Base-by-base conservation (phyloP, 2,888 invertebrate genomes). In the Aporophyla lueneburgensis region DNA sequence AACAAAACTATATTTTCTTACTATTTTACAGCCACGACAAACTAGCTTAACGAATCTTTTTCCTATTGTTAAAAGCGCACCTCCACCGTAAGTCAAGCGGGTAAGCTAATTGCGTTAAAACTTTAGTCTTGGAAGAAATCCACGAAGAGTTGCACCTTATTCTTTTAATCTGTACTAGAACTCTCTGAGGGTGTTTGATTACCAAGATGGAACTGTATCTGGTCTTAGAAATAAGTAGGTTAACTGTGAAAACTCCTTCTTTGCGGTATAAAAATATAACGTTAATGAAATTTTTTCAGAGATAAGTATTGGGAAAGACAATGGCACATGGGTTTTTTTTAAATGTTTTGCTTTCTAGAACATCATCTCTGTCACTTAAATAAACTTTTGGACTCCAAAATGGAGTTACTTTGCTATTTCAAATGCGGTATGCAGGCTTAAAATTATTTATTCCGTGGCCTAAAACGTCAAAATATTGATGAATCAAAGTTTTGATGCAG, bases 81-180 rank as follows among this genome's bases (percentile, higher is more conserved):
- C 61, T 59, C 3, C 12, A 49, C 1, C 51, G 46, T 80, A 69
- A 73, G 65, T 80, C 67, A 85, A 73, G 68, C 63, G 33, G 54
- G 33, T 46, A 51, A 68, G 43, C 16, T 80, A 84, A 84, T 84
- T 81, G 74, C 2, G 63, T 84, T 81, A 73, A 46, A 84, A 84
- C 85, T 81, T 69, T 4, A 46, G 21, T 63, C 62, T n/a, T 54
- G 1, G 21, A 43, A 49, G 62, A 72, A 73, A n/a, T 54, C 19
- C 6, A 33, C 54, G 33, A 78, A 59, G 53, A 70, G 49, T 46
- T 49, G 51, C 40, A 66, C 40, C 56, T 46, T 6, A 24, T 82
- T 58, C 40, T 69, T 63, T 51, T 46, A 14, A 83, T 69, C 12
- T 27, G 27, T 58, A 59, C 53, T 59, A 21, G 5, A 59, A 59